These are phyloP conservation scores for Lucinisca nassula DNA, from an alignment of 2,888 invertebrate species.

Conservation along the genomic window DNA sequence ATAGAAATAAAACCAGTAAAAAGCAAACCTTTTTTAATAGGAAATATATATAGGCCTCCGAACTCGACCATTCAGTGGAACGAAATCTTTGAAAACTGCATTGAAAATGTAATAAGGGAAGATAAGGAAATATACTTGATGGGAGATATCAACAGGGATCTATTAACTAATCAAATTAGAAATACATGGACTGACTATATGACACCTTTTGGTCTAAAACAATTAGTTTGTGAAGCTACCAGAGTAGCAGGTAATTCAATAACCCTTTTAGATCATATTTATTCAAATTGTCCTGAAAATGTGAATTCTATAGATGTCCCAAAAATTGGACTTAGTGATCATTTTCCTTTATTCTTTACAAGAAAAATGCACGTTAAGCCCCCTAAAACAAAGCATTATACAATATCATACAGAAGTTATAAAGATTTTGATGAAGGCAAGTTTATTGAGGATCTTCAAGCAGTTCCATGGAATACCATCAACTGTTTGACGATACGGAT, in stretches of 20 bases:
- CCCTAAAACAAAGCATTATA: neutral
- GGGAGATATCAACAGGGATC: neutral
- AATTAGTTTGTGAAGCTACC: neutral
- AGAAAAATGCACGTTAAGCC: neutral
- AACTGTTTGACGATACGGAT: neutral
- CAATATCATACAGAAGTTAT: neutral
- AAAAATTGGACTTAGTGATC: neutral
- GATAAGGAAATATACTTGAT: neutral
- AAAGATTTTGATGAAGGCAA: neutral
- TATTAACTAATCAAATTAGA: neutral
- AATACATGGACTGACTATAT: neutral
- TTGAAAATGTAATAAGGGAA: neutral
- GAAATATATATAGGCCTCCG: neutral
- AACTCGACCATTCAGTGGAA: neutral
- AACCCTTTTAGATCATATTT: neutral
- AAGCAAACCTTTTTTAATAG: too few relatives aligned
- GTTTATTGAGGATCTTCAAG: neutral
- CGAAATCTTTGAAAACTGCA: neutral
- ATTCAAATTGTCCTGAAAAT: conserved; percentile 2
- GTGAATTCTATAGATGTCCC: neutral
- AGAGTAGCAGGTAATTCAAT: neutral
- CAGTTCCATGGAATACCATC: neutral
- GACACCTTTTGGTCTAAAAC: neutral
- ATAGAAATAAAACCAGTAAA: neutral
- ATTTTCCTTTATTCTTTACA: neutral